These are phyloP conservation scores for Melanitta fusca DNA, from an alignment of 2,797 vertebrate species.

Conservation along the genomic window DNA sequence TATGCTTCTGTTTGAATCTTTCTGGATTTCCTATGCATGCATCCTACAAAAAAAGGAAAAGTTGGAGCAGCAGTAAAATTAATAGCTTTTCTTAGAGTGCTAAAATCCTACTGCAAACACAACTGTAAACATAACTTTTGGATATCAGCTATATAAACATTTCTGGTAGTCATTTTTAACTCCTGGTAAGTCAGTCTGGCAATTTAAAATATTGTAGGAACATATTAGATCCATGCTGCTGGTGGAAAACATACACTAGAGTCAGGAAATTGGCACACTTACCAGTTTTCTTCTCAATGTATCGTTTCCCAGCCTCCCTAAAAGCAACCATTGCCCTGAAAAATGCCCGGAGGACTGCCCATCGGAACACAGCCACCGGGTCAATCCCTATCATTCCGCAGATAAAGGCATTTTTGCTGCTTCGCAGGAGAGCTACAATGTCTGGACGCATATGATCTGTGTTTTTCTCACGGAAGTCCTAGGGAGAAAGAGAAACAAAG, in stretches of 20 bases:
- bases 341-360: constrained; percentile 93
- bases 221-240: rapidly evolving
- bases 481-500: neutral
- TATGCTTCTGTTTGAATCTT: neutral
- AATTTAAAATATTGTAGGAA: neutral
- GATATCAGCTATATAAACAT: neutral
- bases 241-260: neutral
- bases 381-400: constrained; percentile 95
- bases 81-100: neutral
- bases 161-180: neutral
- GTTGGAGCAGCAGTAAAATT: neutral
- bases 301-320: constrained; percentile 89
- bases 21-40: neutral
- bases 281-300: constrained; percentile 89
- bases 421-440: constrained; percentile 94
- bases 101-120: neutral
- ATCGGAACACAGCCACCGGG: constrained; percentile 94
- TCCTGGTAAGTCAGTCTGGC: neutral
- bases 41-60: neutral
- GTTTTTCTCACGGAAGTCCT: constrained; percentile 99
- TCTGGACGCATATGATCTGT: constrained; percentile 98
- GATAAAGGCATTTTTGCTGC: constrained; percentile 94
- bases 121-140: neutral
- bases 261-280: constrained; percentile 40
- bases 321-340: constrained; percentile 94